Evolutionary conservation across 2,888 invertebrate species (phyloP).

Genomic region (Aleiodes alternator): DNA sequence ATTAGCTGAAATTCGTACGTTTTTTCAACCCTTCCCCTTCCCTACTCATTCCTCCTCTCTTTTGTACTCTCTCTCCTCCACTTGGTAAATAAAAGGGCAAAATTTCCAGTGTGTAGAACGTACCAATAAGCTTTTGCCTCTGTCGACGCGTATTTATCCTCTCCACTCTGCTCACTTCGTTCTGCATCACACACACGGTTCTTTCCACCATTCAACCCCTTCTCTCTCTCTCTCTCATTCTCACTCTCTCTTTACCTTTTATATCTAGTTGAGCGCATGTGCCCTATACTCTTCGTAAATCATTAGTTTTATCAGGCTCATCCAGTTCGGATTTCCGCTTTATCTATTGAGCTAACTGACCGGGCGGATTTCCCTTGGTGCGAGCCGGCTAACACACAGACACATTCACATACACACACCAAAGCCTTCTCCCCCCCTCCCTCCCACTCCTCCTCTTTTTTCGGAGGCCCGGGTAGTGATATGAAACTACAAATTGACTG

Average conservation of each 20-base stretch:
- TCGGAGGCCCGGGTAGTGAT: neutral
- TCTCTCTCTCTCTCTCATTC: neutral
- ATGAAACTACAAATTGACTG: too few species aligned
- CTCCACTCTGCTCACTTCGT: slow-evolving; percentile 13
- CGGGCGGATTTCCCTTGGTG: slow-evolving; percentile 51
- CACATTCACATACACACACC: neutral
- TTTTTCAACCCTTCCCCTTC: neutral
- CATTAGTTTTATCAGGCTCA: slow-evolving; percentile 73
- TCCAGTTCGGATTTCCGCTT: slow-evolving; percentile 71
- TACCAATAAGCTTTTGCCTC: slow-evolving; percentile 36
- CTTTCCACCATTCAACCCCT: neutral
- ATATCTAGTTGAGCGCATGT: slow-evolving; percentile 40
- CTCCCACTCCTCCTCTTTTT: neutral
- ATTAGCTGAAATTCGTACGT: slow-evolving; percentile 1
- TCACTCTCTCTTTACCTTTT: neutral
- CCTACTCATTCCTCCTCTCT: too few species aligned
- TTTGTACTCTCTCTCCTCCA: neutral
- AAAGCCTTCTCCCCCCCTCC: neutral
- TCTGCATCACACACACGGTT: slow-evolving; percentile 27
- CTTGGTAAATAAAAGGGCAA: slow-evolving; percentile 32
- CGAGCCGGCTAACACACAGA: slow-evolving; percentile 15
- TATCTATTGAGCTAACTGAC: slow-evolving; percentile 70
- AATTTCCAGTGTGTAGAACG: slow-evolving; percentile 30
- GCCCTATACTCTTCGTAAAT: slow-evolving; percentile 65
- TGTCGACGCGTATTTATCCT: slow-evolving; percentile 29